Conservation (phyloP, 2,797 vertebrate species). For the Holocentrus rufus region DNA sequence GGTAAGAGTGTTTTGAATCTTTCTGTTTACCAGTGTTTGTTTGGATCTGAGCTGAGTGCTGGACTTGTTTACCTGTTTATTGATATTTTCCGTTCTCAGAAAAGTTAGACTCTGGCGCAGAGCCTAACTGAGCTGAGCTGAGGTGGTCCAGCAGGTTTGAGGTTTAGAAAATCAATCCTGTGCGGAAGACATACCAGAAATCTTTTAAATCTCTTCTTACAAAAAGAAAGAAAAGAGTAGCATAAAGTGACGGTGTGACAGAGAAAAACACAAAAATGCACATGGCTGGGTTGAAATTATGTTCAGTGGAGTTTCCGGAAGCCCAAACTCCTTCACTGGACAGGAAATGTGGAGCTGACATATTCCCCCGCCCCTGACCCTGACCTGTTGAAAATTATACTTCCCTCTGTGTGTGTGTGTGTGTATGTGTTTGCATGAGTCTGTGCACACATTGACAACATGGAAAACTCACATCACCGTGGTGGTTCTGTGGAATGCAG, state of each 20-base stretch:
- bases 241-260: background rate
- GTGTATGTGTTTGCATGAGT: constrained; percentile 1
- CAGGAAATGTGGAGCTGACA: constrained; percentile 55
- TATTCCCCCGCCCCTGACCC: constrained; percentile 42
- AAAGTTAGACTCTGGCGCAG: background rate
- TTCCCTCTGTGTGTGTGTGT: constrained; percentile 13
- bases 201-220: background rate
- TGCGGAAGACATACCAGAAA: background rate
- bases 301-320: constrained; percentile 38
- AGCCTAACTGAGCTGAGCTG: background rate
- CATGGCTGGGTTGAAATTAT: constrained; percentile 12
- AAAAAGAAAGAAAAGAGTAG: background rate
- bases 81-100: background rate
- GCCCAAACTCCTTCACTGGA: constrained; percentile 32
- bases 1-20: background rate
- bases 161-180: too few species aligned
- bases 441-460: constrained; percentile 45
- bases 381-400: constrained; percentile 44
- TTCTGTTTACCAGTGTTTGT: constrained; percentile 13
- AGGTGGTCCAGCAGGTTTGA: too few species aligned
- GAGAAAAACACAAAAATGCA: background rate
- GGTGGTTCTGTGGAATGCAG: constrained; percentile 68
- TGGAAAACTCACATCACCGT: constrained; percentile 66
- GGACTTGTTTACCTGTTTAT: background rate
- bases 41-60: background rate